Conservation (phyloP, 2,797 vertebrate species). For the Sebastes oblongus region DNA sequence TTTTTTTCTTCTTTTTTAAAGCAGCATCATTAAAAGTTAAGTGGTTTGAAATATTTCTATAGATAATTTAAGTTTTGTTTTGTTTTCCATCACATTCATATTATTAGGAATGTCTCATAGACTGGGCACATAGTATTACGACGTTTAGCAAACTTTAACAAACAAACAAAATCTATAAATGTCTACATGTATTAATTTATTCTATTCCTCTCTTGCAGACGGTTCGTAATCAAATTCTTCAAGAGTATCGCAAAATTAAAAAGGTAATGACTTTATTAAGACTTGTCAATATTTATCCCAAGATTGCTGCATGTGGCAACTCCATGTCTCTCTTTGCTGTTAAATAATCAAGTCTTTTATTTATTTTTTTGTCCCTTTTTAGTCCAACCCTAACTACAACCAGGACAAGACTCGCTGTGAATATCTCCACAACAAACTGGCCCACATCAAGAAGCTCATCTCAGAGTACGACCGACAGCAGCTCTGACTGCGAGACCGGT, state of each 20-base stretch:
- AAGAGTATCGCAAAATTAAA: slow-evolving; percentile 93
- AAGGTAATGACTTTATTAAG: slow-evolving; percentile 79
- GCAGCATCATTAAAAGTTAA: background rate
- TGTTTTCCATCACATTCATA: background rate
- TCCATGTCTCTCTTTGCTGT: background rate
- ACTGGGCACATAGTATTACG: background rate
- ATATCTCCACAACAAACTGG: slow-evolving; percentile 95
- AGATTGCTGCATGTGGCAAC: background rate
- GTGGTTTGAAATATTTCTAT: background rate
- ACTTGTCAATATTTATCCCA: background rate
- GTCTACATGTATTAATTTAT: background rate
- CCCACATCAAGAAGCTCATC: slow-evolving; percentile 94
- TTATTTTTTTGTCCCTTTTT: background rate
- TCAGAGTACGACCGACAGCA: slow-evolving; percentile 91
- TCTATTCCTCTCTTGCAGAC: slow-evolving; percentile 75
- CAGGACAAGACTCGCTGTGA: slow-evolving; percentile 92
- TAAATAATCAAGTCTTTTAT: background rate
- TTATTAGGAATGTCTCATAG: background rate
- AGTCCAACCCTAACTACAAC: slow-evolving; percentile 93
- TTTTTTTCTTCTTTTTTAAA: background rate
- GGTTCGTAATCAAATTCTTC: slow-evolving; percentile 91
- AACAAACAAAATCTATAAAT: background rate
- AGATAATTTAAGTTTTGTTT: background rate
- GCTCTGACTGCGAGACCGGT: slow-evolving; percentile 46
- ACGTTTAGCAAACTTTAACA: background rate